Conservation (phyloP, 2,888 invertebrate genomes). For the Aquatica leii region DNA sequence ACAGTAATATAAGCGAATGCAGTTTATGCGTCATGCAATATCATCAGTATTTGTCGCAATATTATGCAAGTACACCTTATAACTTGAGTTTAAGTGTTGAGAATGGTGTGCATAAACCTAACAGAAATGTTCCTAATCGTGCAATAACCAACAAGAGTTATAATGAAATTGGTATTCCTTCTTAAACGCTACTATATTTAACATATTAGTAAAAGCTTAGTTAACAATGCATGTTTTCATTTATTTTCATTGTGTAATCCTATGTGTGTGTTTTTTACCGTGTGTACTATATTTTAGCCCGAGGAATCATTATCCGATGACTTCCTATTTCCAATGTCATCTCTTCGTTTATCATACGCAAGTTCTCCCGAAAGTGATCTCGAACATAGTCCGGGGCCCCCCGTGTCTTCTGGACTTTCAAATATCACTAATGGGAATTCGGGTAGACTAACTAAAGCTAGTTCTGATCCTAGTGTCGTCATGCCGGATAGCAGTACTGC, state of each 20-base stretch:
- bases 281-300: slow-evolving; percentile 71
- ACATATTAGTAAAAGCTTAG: too few relatives aligned
- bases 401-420: slow-evolving; percentile 65
- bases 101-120: background rate
- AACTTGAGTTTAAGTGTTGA: slow-evolving; percentile 36
- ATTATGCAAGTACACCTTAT: slow-evolving; percentile 57
- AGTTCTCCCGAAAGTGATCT: slow-evolving; percentile 96
- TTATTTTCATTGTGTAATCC: too few relatives aligned
- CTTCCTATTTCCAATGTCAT: slow-evolving; percentile 98
- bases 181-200: background rate
- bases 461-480: slow-evolving; percentile 94
- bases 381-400: slow-evolving; percentile 82
- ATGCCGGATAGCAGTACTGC: slow-evolving; percentile 84
- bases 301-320: slow-evolving; percentile 97
- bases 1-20: slow-evolving; percentile 22
- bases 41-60: slow-evolving; percentile 50
- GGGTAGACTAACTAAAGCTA: slow-evolving; percentile 74
- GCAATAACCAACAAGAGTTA: slow-evolving; percentile 15
- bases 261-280: slow-evolving; percentile 28
- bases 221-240: too few relatives aligned
- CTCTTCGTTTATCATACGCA: slow-evolving; percentile 92
- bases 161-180: slow-evolving; percentile 8
- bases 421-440: slow-evolving; percentile 64
- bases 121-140: background rate
- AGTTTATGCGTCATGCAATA: slow-evolving; percentile 55